Percentiles rank a stretch among this genome's conserved stretches.
Conservation (phyloP, 2,113 vertebrate genomes). For the Tragulus kanchil region DNA sequence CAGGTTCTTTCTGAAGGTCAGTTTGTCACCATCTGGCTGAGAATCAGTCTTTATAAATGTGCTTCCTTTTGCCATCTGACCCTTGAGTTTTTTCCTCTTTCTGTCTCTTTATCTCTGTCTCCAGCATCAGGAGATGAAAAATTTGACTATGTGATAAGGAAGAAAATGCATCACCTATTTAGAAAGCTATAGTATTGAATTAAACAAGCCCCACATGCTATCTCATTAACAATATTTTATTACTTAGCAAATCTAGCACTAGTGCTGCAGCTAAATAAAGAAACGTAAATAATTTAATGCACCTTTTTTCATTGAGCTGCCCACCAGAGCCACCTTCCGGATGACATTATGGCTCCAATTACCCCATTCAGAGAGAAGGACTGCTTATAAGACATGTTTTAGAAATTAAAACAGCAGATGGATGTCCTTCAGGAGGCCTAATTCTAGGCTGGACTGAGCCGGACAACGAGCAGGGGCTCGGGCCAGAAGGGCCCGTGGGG, state of each 20-base stretch:
- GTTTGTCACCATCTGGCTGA: background rate
- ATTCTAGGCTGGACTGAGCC: background rate
- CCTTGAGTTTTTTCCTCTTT: background rate
- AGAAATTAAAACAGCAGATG: conserved; percentile 25
- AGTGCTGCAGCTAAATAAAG: background rate
- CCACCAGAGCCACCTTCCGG: conserved; percentile 12
- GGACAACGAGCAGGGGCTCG: background rate
- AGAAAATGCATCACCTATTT: conserved; percentile 47
- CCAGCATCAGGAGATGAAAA: background rate
- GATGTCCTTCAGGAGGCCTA: background rate
- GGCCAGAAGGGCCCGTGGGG: fast-evolving
- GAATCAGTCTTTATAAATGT: background rate
- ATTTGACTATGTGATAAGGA: background rate
- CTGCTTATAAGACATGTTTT: conserved; percentile 43
- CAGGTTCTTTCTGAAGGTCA: background rate
- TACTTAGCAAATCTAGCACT: conserved; percentile 36
- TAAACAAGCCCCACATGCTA: background rate
- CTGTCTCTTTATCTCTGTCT: background rate
- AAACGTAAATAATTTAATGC: conserved; percentile 40
- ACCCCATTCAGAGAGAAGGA: conserved; percentile 65
- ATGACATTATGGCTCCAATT: conserved; percentile 57
- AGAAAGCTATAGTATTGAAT: conserved; percentile 33
- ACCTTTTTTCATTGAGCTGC: conserved; percentile 47
- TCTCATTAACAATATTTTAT: conserved; percentile 33
- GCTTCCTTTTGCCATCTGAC: background rate